Percentiles rank a stretch among this genome's conserved stretches.
phyloP scores from a whole-genome alignment of 2,797 vertebrate species.

The Phaenicophaeus curvirostris region DNA sequence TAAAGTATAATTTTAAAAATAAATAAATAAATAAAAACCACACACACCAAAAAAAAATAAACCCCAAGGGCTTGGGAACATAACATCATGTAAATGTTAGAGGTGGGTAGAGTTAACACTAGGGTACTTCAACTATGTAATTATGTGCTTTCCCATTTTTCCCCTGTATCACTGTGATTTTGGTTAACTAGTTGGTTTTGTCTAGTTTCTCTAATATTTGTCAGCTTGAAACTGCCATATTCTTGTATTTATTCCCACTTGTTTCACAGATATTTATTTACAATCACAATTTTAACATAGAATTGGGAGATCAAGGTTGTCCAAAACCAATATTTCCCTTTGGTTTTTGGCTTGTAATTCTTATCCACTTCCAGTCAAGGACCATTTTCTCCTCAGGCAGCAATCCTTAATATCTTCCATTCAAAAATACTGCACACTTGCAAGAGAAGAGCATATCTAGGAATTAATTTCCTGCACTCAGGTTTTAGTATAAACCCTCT shows the following conservation, averaged over 20 bases:
- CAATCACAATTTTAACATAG: not conserved
- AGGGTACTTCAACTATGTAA: not conserved
- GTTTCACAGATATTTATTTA: not conserved
- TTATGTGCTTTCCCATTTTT: not conserved
- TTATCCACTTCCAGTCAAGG: not conserved
- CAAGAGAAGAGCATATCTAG: not conserved
- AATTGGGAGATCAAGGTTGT: not conserved
- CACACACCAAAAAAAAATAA: not conserved
- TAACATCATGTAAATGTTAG: not conserved
- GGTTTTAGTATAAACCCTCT: not conserved
- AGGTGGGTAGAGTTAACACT: not conserved
- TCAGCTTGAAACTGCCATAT: not conserved
- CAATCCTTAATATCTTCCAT: not conserved
- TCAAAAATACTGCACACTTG: not conserved
- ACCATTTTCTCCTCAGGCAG: not conserved
- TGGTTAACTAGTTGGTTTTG: not conserved
- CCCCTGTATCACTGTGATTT: not conserved
- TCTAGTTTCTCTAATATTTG: not conserved
- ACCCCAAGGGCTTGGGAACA: fast-evolving
- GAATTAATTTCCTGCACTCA: not conserved
- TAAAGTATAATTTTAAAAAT: not conserved
- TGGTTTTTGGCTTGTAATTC: not conserved
- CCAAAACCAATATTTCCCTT: not conserved
- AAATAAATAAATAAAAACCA: not conserved
- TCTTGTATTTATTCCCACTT: not conserved